Evolutionary conservation across 2,888 invertebrate genomes (phyloP), one percentile per base, ranked within the genome.

Genomic region (Dusona sp.): DNA sequence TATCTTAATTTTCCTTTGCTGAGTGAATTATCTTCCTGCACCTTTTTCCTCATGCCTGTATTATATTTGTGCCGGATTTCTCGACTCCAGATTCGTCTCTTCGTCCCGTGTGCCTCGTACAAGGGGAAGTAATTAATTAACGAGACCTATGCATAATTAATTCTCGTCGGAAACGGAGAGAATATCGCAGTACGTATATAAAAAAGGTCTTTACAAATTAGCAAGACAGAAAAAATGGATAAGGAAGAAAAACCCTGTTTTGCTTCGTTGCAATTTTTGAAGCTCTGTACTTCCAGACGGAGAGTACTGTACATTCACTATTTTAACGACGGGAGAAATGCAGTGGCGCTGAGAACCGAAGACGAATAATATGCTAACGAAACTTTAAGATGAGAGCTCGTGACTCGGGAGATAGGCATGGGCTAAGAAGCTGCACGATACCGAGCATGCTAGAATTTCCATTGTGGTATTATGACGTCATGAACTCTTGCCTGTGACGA

Each of bases 401-500:
- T 65, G 68, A 57, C 73, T 84, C 73, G 72, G 68, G 68, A 57
- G 42, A 29, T 29, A 54, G 57, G 79, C 42, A 83, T 88, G 64
- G 87, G 83, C 84, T 42, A 11, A 38, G 75, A n/a, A 67, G 72
- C 73, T 65, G n/a, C 33, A 64, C 75, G 87, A 82, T 67, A 68
- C 42, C n/a, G 79, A 54, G 83, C 79, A 83, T 75, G 70, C 85
- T 78, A 74, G 78, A 88, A 87, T 86, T 87, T 29, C 57, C 83
- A 85, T 70, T 54, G 72, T 79, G 68, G 54, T 70, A 80, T 77
- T 82, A 29, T 25, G 22, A 45, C 84, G 87, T 88, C 87, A 89
- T 85, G 89, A 83, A 83, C n/a, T n/a, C n/a, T n/a, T n/a, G n/a
- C n/a, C n/a, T n/a, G n/a, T n/a, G n/a, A n/a, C n/a, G n/a, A n/a